These are phyloP conservation scores for Nephrocerus scutellatus DNA, from an alignment of 2,888 invertebrate species.

Conservation along the genomic window DNA sequence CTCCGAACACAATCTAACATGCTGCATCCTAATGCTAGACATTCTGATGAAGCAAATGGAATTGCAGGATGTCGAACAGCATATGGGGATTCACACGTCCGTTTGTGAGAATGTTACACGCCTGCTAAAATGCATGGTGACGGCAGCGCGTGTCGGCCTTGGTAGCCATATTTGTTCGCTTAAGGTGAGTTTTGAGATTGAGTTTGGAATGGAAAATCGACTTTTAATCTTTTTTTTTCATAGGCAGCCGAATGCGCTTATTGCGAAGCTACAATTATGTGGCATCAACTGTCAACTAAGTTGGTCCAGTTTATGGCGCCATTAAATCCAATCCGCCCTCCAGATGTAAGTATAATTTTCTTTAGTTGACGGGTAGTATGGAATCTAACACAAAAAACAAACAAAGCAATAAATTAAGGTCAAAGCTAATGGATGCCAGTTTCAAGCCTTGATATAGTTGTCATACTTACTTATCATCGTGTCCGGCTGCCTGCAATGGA, in stretches of 20 bases:
- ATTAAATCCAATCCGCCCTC: constrained; percentile 63
- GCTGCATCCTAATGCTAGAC: constrained; percentile 94
- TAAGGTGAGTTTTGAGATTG: constrained; percentile 35
- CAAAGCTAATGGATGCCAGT: neutral
- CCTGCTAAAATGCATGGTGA: constrained; percentile 68
- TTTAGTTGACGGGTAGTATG: no score
- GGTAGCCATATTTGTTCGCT: constrained; percentile 54
- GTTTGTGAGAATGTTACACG: constrained; percentile 68
- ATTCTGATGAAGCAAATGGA: constrained; percentile 91
- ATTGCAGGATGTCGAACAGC: constrained; percentile 74
- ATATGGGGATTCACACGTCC: constrained; percentile 69
- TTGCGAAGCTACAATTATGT: constrained; percentile 89
- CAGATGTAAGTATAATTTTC: constrained; percentile 69
- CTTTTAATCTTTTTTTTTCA: neutral
- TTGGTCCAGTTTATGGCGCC: constrained; percentile 75
- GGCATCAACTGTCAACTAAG: constrained; percentile 84
- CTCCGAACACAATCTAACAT: constrained; percentile 75
- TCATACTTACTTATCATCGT: neutral
- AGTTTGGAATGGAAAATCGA: neutral
- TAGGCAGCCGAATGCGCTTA: constrained; percentile 69
- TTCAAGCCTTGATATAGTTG: no score
- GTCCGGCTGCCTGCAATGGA: neutral
- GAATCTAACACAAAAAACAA: no score
- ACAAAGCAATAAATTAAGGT: no score
- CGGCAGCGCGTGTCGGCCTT: constrained; percentile 63